phyloP scores from a whole-genome alignment of 2,797 vertebrate genomes.

The Brachyrhaphis roseni region DNA sequence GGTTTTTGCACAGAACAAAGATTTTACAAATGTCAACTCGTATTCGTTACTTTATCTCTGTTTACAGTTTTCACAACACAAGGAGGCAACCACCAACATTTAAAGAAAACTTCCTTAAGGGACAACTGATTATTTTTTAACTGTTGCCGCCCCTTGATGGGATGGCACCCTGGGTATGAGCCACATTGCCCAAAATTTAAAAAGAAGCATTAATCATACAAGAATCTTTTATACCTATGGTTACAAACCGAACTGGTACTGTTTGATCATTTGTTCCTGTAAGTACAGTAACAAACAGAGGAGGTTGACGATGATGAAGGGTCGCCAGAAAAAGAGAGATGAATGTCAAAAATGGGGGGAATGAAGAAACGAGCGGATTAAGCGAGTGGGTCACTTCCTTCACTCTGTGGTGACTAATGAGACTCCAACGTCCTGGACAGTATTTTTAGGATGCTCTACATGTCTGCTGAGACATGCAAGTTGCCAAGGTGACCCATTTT shows the following conservation, averaged over 20 bases:
- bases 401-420: conserved; percentile 76
- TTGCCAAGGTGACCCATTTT: conserved; percentile 82
- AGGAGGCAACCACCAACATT: background rate
- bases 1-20: background rate
- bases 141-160: background rate
- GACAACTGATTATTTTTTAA: background rate
- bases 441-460: conserved; percentile 81
- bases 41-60: background rate
- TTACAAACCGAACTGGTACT: conserved; percentile 11
- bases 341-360: conserved; percentile 4
- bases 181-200: background rate
- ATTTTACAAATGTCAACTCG: background rate
- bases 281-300: conserved; percentile 6
- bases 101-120: background rate
- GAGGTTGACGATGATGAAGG: conserved; percentile 4
- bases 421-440: conserved; percentile 64
- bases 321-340: conserved; percentile 4
- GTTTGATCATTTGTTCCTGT: background rate
- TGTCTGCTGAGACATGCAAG: conserved; percentile 66
- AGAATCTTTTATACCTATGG: background rate
- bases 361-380: conserved; percentile 35
- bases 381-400: conserved; percentile 67
- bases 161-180: background rate
- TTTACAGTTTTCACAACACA: background rate
- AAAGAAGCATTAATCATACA: conserved; percentile 1